A percentile compares a stretch with the other conserved stretches of the same genome.
Conservation (phyloP, 2,113 vertebrate species). For the Rallus limicola region DNA sequence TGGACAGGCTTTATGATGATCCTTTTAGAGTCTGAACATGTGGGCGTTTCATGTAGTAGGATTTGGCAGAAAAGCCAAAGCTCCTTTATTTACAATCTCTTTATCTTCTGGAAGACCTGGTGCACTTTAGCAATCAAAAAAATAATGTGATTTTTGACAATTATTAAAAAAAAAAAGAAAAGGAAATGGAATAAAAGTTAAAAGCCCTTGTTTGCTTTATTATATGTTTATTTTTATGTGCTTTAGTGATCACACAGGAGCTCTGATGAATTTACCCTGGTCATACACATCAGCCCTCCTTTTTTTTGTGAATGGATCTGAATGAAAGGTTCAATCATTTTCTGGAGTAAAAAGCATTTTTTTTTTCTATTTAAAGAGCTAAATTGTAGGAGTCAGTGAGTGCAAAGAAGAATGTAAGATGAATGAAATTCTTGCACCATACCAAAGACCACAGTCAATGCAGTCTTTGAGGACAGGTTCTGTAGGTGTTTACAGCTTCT, state of each 20-base stretch:
- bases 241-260: not conserved
- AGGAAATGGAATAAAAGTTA: not conserved
- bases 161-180: not conserved
- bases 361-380: not conserved
- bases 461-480: not conserved
- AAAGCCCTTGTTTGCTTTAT: not conserved
- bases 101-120: not conserved
- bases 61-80: not conserved
- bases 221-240: not conserved
- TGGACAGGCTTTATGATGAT: not conserved
- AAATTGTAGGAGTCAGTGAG: not conserved
- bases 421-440: not conserved
- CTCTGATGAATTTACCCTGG: not conserved
- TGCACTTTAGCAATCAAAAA: not conserved
- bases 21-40: not conserved
- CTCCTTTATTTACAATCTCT: not conserved
- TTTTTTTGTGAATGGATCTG: not conserved
- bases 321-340: not conserved
- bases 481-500: not conserved
- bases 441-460: not conserved
- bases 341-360: not conserved
- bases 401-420: not conserved
- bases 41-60: not conserved
- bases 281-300: not conserved
- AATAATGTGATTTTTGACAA: not conserved